Conservation (phyloP, 2,113 vertebrate species). For the Corynorhinus townsendii region DNA sequence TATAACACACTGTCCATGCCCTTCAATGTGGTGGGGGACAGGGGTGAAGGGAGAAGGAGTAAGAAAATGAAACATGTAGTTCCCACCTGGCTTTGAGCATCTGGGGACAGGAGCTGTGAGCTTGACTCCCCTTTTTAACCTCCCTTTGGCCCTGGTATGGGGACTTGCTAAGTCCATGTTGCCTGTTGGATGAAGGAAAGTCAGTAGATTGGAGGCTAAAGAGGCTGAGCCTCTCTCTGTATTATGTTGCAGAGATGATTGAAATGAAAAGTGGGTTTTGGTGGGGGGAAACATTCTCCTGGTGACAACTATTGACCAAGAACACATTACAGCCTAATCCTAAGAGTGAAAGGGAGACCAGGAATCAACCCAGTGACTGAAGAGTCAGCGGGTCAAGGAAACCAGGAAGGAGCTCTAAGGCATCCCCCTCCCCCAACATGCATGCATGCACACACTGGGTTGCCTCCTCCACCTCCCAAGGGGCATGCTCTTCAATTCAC, state of each 20-base stretch:
- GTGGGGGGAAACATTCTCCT: background rate
- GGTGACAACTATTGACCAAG: background rate
- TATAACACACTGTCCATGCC: background rate
- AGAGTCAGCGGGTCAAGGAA: background rate
- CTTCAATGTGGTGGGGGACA: too few species aligned
- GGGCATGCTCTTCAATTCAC: background rate
- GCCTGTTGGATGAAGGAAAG: background rate
- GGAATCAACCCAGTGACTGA: background rate
- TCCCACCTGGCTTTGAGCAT: background rate
- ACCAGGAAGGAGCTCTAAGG: background rate
- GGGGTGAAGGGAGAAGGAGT: background rate
- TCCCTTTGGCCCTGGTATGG: background rate
- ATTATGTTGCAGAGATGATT: background rate
- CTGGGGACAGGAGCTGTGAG: background rate
- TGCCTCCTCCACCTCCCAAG: background rate
- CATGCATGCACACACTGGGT: too few species aligned
- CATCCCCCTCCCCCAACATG: too few species aligned
- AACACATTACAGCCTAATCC: background rate
- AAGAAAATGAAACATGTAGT: background rate
- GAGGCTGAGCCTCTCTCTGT: background rate
- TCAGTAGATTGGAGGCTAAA: background rate
- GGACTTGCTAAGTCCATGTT: background rate
- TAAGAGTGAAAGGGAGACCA: background rate
- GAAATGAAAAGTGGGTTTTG: background rate
- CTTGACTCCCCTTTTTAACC: background rate